Base-by-base conservation (phyloP, 1,140 invertebrate genomes). In the Harpegnathos saltator region DNA sequence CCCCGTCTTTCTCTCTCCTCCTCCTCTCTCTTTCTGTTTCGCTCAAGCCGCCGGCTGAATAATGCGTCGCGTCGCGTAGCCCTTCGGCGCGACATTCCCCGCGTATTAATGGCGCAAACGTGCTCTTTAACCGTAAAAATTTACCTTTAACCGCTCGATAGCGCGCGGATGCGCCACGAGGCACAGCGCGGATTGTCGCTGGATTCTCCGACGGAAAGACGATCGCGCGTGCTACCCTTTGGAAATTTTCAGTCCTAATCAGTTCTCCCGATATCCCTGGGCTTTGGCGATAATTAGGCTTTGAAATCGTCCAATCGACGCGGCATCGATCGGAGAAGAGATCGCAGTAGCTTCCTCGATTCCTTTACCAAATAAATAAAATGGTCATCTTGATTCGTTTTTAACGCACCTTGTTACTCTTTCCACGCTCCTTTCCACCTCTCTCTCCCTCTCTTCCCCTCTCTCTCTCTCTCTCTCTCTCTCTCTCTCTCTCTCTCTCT, bases 41-140 rank as follows among this genome's bases (percentile, higher is more conserved):
- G 38, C 74, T 19, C 14, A 29, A 66, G 15, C 61, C 17, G 33
- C 61, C 19, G 24, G 22, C 26, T 12, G 56, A 58, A 72, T 72
- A 14, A 72, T 17, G 52, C n/a, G 62, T 77, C 19, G 14, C 29
- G 22, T 19, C 38, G 38, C 38, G 38, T 9, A 9, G 38, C 38
- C 38, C 68, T 62, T 44, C 26, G 11, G n/a, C 50, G 26, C 62
- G 24, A 75, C 63, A 22, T 78, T 69, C 19, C 24, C 54, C 33
- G 26, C 48, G 19, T 68, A 44, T 19, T 68, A 78, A 58, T 68
- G 33, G 54, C 11, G 29, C 29, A 44, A 54, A 33, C 7, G 7
- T 78, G 7, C 17, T 48, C 15, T 54, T 54, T 19, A 56, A 15
- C 59, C 14, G 26, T 48, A 26, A 62, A 24, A 3, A n/a, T n/a